Evolutionary conservation across 1,140 invertebrate genomes (phyloP), one percentile per base, ranked within the genome.

Genomic region (Drosophila varians): DNA sequence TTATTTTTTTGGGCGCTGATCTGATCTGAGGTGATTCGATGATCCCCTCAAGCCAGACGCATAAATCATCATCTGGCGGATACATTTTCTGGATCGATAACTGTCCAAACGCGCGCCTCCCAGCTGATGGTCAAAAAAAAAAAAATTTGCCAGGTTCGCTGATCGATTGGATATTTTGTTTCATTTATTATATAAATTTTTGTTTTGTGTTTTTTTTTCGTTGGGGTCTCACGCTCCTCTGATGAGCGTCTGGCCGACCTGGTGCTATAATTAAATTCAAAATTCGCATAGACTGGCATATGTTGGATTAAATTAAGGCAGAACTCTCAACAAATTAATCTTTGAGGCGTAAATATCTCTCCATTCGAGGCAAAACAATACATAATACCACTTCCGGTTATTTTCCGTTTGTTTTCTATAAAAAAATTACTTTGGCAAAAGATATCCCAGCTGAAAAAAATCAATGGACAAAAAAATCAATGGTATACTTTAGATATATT

Each of bases 31-130:
- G 46, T 68, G 64, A 68, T 68, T 65, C 86, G 80, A 86, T 84
- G 80, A 86, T 87, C 80, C 68, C 73, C 66, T 80, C 79, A 58
- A 46, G 54, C 82, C 80, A 86, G 80, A 86, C 80, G 69, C 82
- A 86, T 86, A 86, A 86, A 86, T 86, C 80, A 86, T 77, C 61
- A 58, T 46, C 61, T 57, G 54, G 47, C 55, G 45, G 64, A 51
- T 26, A 64, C 31, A 38, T 64, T 72, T 65, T 69, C 47, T 52
- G 62, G 73, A 87, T 82, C 82, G 56, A 87, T 86, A 86, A 86
- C 80, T 84, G 82, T 84, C 64, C 56, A 74, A 77, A 53, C 75
- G 75, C 64, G 76, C 75, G 77, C 73, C 77, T 64, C 66, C 47
- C 74, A 84, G 56, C 61, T 74, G 71, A 74, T 73, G 52, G 26